Base-by-base conservation (phyloP, 2,888 invertebrate genomes). In the Alloscopus bannaensis region DNA sequence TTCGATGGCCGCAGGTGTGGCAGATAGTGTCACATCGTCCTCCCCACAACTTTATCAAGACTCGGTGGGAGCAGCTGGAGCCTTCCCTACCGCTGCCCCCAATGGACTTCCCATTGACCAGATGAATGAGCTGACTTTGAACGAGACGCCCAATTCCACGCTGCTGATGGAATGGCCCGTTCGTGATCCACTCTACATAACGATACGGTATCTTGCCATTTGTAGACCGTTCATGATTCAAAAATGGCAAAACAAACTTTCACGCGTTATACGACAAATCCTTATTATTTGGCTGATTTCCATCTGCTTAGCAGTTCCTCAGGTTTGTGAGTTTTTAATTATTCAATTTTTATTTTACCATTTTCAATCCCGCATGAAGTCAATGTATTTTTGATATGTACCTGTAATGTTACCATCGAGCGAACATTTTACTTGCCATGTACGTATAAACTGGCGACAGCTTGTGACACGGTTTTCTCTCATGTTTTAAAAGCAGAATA, bases 281-380 rank as follows among this genome's bases (percentile, higher is more conserved):
- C 83, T 88, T 24, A 83, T 87, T 42, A 88, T 89, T 52, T 90
- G 90, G 90, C 78, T 88, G 3, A 83, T 89, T 16, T 88, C 89
- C 6, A 86, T 87, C 40, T 69, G 65, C 3, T 88, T 88, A 52
- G 88, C 89, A 20, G 85, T 89, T 36, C 89, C 96, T 0, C 94
- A 94, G 88, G 94, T 94, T 1, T 91, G 94, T 87, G 93, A 95
- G 87, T 94, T 94, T 86, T 94, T 2, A 16, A 50, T 50, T 62
- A 90, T 96, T 36, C 6, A 6, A 16, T 86, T 87, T 4, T 4
- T 87, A 88, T 29, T 31, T 29, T 4, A 18, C 16, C 16, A 60
- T 36, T 20, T 13, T 13, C 36, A 59, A 60, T 28, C n/a, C n/a
- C n/a, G n/a, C n/a, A n/a, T n/a, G n/a, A n/a, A n/a, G n/a, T n/a